Evolutionary conservation across 1,140 invertebrate species (phyloP).

Genomic region (silkworm (Bombyx mori)): DNA sequence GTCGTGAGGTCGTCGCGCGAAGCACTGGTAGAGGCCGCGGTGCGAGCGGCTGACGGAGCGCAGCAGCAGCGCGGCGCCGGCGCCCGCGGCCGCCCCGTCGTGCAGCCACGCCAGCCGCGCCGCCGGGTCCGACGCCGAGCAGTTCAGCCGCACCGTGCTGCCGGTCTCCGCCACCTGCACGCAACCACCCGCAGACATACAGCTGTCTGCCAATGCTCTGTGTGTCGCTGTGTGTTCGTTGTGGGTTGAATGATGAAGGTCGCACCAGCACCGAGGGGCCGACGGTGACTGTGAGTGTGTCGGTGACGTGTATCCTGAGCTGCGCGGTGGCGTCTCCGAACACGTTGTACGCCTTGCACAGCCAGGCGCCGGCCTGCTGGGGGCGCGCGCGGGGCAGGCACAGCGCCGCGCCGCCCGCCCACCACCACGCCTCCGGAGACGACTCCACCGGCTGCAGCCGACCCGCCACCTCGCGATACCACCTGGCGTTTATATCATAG

Average conservation of each 20-base stretch:
- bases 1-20: constrained; percentile 77
- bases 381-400: constrained; percentile 24
- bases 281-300: constrained; percentile 32
- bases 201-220: no score
- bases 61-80: constrained; percentile 72
- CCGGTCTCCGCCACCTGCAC: constrained; percentile 48
- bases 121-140: constrained; percentile 78
- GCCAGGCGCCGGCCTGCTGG: constrained; percentile 33
- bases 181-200: no score
- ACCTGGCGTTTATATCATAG: constrained; percentile 19
- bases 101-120: constrained; percentile 80
- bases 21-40: constrained; percentile 87
- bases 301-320: constrained; percentile 28
- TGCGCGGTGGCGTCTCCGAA: constrained; percentile 48
- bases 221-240: no score
- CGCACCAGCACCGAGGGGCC: constrained; percentile 28
- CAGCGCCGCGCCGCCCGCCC: constrained; percentile 49
- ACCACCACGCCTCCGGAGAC: constrained; percentile 24
- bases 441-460: constrained; percentile 30
- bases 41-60: constrained; percentile 77
- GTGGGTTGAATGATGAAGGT: no score
- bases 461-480: constrained; percentile 41
- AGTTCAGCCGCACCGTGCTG: constrained; percentile 59
- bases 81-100: constrained; percentile 74
- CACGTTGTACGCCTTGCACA: constrained; percentile 49